A percentile compares a stretch with the other conserved stretches of the same genome.
These are phyloP conservation scores for Xyrauchen texanus DNA, from an alignment of 2,113 vertebrate genomes.

Conservation along the genomic window DNA sequence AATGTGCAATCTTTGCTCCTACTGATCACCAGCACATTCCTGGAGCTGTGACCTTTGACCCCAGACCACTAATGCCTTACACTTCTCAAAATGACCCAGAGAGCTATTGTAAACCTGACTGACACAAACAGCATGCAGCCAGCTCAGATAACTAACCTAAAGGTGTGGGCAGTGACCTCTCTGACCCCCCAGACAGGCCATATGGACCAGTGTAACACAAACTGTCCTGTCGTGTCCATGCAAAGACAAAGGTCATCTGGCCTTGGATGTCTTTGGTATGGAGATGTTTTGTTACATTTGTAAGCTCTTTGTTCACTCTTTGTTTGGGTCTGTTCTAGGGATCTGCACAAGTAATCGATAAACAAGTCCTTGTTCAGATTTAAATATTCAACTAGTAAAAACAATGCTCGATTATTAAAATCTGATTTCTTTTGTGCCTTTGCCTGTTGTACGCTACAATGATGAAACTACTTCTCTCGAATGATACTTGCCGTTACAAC, in stretches of 20 bases:
- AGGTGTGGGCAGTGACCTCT: constrained; percentile 49
- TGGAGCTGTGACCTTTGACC: constrained; percentile 50
- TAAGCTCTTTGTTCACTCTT: background rate
- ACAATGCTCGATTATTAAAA: too few species aligned
- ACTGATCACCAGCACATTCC: constrained; percentile 54
- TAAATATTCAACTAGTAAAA: too few species aligned
- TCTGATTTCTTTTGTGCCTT: too few species aligned
- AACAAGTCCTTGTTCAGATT: too few species aligned
- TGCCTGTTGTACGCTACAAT: too few species aligned
- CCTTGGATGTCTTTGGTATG: background rate
- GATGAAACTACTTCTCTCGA: too few species aligned
- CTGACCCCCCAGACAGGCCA: constrained; percentile 43
- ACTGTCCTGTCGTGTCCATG: constrained; percentile 10
- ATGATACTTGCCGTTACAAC: too few species aligned
- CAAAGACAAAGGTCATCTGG: constrained; percentile 6
- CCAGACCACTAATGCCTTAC: constrained; percentile 45
- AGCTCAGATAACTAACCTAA: constrained; percentile 50
- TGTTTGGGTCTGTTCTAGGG: too few species aligned
- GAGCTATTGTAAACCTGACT: constrained; percentile 65
- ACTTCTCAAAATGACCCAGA: constrained; percentile 60
- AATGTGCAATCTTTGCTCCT: background rate
- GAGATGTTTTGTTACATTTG: too few species aligned
- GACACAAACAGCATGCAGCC: constrained; percentile 61
- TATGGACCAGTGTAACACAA: constrained; percentile 48
- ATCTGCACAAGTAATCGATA: too few species aligned